Conservation (phyloP, 2,113 vertebrate genomes). For the Stictonetta naevosa region DNA sequence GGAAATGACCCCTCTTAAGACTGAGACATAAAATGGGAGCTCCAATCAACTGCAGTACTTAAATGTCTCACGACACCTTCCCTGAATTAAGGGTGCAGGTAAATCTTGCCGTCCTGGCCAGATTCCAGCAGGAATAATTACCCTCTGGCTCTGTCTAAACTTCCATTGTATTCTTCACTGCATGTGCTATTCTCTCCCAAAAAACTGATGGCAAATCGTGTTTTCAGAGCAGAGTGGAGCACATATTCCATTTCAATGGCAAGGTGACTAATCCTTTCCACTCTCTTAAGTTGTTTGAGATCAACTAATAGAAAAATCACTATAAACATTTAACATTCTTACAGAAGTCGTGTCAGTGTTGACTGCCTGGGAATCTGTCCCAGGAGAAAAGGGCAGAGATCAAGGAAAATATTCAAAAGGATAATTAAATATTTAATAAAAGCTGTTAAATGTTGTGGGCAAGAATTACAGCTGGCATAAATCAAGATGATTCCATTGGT, state of each 20-base stretch:
- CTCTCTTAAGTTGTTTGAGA: neutral
- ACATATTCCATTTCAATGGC: rapidly evolving
- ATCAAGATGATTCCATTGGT: neutral
- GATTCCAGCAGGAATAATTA: rapidly evolving
- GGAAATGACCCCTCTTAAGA: no score
- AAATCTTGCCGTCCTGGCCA: neutral
- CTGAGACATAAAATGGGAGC: rapidly evolving
- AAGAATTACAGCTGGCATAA: neutral
- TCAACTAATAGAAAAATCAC: neutral
- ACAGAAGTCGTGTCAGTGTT: neutral
- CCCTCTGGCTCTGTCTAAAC: neutral
- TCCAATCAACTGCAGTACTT: neutral
- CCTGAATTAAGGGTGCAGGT: neutral
- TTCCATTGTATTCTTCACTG: neutral
- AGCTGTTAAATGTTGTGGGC: neutral
- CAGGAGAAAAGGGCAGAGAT: constrained; percentile 44
- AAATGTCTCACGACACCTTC: rapidly evolving
- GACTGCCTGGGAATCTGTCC: neutral
- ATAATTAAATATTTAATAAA: constrained; percentile 64
- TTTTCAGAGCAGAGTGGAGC: neutral
- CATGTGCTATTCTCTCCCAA: neutral
- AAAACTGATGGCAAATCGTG: neutral
- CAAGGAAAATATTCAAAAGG: constrained; percentile 41
- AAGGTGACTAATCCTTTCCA: neutral
- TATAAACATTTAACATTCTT: constrained; percentile 32